A percentile compares a stretch with the other conserved stretches of the same genome.
Evolutionary conservation across 2,888 invertebrate species (phyloP).

Genomic region (Bimastos eiseni): DNA sequence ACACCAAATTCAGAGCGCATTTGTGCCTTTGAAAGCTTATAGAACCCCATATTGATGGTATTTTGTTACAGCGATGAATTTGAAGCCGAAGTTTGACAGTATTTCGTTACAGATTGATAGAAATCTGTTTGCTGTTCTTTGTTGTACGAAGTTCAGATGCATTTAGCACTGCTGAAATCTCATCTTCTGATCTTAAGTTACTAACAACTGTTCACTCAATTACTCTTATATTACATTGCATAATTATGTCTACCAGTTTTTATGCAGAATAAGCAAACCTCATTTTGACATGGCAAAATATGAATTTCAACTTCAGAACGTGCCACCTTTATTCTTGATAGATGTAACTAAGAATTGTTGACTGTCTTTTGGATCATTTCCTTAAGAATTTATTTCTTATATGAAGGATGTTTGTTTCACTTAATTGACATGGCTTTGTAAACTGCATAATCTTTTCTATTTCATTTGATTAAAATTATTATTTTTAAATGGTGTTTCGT

Average conservation of each 20-base stretch:
- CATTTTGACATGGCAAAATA: not conserved
- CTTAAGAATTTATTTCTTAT: not conserved
- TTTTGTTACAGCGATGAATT: not conserved
- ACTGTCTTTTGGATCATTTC: not conserved
- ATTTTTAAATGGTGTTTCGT: not conserved
- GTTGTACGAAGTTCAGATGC: not conserved
- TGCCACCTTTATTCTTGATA: not conserved
- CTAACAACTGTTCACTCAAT: not conserved
- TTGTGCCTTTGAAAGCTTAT: not conserved
- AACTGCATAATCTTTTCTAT: constrained; percentile 7
- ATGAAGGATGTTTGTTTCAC: not conserved
- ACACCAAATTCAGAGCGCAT: not conserved
- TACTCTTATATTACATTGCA: no score
- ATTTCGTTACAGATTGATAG: not conserved
- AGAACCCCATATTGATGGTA: not conserved
- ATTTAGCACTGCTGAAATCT: constrained; percentile 13
- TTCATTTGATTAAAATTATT: not conserved
- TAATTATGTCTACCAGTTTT: not conserved
- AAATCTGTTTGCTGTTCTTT: not conserved
- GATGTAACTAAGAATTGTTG: not conserved
- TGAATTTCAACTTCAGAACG: not conserved
- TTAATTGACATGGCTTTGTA: not conserved
- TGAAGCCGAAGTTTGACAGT: not conserved
- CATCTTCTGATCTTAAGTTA: constrained; percentile 3
- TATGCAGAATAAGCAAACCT: not conserved